These are phyloP conservation scores for Acipenser ruthenus DNA, from an alignment of 2,797 vertebrate species.

Conservation along the genomic window DNA sequence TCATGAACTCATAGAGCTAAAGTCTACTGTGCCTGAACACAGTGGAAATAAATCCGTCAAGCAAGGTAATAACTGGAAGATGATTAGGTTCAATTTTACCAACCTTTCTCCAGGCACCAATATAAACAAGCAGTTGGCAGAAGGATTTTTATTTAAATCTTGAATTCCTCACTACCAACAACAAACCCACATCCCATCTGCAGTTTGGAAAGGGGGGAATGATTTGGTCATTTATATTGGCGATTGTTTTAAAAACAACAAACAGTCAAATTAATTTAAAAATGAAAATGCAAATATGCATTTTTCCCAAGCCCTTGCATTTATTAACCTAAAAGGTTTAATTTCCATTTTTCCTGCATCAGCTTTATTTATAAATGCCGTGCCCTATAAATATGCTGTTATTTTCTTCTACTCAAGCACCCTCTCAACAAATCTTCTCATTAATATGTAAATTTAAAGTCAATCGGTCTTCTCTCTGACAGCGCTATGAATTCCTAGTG, in stretches of 20 bases:
- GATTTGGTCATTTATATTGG: conserved; percentile 12
- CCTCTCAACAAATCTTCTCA: conserved; percentile 98
- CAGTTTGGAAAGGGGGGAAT: not conserved
- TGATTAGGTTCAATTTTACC: too few species aligned
- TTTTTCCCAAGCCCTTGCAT: conserved; percentile 85
- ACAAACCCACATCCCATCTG: not conserved
- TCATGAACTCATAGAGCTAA: too few species aligned
- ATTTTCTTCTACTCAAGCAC: conserved; percentile 92
- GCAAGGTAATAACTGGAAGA: too few species aligned
- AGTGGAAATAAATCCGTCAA: too few species aligned
- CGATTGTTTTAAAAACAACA: conserved; percentile 14
- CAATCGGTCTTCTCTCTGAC: conserved; percentile 92
- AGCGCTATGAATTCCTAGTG: conserved; percentile 83
- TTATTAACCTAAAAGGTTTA: conserved; percentile 99
- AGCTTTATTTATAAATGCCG: conserved; percentile 99
- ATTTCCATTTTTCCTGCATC: conserved; percentile 99
- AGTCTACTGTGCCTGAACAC: too few species aligned
- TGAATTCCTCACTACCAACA: not conserved
- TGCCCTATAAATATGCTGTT: conserved; percentile 96
- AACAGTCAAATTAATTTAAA: conserved; percentile 75
- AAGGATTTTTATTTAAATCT: not conserved
- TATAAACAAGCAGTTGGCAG: not conserved
- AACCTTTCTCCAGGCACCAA: not conserved
- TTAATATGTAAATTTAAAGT: conserved; percentile 99
- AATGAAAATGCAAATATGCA: conserved; percentile 95